A percentile compares a stretch with the other conserved stretches of the same genome.
Evolutionary conservation across 2,888 invertebrate genomes (phyloP).

Genomic region (Amphipoea lucens): DNA sequence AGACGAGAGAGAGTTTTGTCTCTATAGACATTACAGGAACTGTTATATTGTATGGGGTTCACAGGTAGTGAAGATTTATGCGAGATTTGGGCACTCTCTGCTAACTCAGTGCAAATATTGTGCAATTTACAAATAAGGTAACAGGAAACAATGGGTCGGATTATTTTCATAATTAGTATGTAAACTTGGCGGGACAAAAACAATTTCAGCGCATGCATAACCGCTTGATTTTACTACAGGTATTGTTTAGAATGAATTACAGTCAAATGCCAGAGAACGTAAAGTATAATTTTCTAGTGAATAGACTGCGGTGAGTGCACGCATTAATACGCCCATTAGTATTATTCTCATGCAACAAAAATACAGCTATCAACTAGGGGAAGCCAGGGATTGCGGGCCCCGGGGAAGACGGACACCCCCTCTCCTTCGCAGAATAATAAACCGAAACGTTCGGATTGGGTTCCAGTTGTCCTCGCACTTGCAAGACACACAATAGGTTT

Average conservation of each 20-base stretch:
- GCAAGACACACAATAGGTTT: neutral
- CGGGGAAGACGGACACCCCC: neutral
- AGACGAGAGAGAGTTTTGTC: neutral
- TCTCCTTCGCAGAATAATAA: neutral
- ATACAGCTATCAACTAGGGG: no score
- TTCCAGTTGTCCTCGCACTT: neutral
- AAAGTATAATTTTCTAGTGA: no score
- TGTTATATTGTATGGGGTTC: no score
- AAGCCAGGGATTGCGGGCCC: neutral
- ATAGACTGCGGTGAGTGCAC: no score
- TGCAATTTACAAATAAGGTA: neutral
- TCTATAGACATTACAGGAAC: neutral
- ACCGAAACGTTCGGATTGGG: neutral
- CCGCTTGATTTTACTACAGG: neutral
- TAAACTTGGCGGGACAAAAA: neutral
- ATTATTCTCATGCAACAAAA: neutral
- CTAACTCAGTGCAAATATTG: neutral
- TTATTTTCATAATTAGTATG: constrained; percentile 15
- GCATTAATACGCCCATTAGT: no score
- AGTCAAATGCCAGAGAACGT: no score
- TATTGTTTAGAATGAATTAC: no score
- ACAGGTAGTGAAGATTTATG: neutral
- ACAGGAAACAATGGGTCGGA: constrained; percentile 12
- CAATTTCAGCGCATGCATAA: constrained; percentile 8
- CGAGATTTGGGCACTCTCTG: no score